Conservation (phyloP, 2,113 vertebrate species). For the Toxotes chatareus region DNA sequence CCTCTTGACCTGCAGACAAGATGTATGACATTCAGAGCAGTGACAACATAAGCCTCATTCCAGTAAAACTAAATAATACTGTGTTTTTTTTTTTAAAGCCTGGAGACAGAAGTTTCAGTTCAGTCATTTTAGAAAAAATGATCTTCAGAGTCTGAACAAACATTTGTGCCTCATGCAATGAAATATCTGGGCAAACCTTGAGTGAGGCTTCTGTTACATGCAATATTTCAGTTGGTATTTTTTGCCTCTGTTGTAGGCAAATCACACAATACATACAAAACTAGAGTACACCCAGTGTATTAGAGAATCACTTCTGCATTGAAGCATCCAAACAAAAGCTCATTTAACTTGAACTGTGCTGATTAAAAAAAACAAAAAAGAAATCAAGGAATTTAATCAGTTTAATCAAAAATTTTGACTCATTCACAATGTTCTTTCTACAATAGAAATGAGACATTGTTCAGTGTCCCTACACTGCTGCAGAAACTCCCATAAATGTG, state of each 20-base stretch:
- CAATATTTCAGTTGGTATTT: background rate
- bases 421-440: too few species aligned
- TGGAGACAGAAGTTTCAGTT: constrained; percentile 5
- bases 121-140: background rate
- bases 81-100: background rate
- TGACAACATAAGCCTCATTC: background rate
- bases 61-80: constrained; percentile 11
- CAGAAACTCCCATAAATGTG: too few species aligned
- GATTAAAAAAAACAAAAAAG: too few species aligned
- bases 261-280: background rate
- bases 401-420: too few species aligned
- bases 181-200: background rate
- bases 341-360: background rate
- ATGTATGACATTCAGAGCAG: constrained; percentile 17
- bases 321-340: background rate
- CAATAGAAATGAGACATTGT: too few species aligned
- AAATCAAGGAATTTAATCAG: too few species aligned
- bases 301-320: background rate
- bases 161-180: background rate
- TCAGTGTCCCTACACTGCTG: too few species aligned
- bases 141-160: constrained; percentile 5
- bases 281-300: background rate
- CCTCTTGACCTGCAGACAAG: constrained; percentile 58
- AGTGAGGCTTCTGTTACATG: too few species aligned
- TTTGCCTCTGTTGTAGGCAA: background rate